Percentiles rank a stretch among this genome's conserved stretches.
Conservation (phyloP, 2,113 vertebrate species). For the Aythya baeri region DNA sequence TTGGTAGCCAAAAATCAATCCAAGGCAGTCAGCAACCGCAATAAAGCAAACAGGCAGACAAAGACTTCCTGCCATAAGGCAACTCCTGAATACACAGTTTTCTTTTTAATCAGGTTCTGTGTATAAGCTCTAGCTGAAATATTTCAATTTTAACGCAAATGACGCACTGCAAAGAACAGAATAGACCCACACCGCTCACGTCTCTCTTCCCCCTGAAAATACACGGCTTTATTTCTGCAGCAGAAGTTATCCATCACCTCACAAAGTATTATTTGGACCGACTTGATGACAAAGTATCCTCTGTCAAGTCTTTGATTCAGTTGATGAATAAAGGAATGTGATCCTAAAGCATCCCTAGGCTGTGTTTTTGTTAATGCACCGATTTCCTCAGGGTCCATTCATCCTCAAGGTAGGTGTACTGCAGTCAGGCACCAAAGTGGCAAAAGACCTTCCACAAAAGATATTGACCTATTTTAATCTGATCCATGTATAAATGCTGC, state of each 20-base stretch:
- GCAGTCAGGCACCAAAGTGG: conserved; percentile 65
- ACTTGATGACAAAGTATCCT: conserved; percentile 12
- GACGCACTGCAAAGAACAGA: neutral
- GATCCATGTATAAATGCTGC: conserved; percentile 59
- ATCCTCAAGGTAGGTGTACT: conserved; percentile 66
- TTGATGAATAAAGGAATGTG: conserved; percentile 65
- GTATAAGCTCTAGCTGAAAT: neutral
- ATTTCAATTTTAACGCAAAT: neutral
- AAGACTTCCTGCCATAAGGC: conserved; percentile 69
- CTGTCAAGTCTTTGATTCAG: conserved; percentile 62
- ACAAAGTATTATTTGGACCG: conserved; percentile 46
- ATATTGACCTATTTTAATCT: conserved; percentile 74
- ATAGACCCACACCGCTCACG: neutral
- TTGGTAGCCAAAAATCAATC: conserved; percentile 77
- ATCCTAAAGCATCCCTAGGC: conserved; percentile 55
- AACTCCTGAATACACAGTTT: conserved; percentile 32
- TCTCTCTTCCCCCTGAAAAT: neutral
- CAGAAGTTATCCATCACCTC: conserved; percentile 43
- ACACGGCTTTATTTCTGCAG: neutral
- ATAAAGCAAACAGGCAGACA: conserved; percentile 72
- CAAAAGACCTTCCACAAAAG: conserved; percentile 62
- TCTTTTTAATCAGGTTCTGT: conserved; percentile 3
- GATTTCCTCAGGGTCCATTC: conserved; percentile 60
- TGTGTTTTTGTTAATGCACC: conserved; percentile 57
- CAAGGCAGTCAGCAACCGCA: conserved; percentile 66